Conservation (phyloP, 37 sponge, comb jelly and placozoan species). For the Diacarnus erythraeanus region DNA sequence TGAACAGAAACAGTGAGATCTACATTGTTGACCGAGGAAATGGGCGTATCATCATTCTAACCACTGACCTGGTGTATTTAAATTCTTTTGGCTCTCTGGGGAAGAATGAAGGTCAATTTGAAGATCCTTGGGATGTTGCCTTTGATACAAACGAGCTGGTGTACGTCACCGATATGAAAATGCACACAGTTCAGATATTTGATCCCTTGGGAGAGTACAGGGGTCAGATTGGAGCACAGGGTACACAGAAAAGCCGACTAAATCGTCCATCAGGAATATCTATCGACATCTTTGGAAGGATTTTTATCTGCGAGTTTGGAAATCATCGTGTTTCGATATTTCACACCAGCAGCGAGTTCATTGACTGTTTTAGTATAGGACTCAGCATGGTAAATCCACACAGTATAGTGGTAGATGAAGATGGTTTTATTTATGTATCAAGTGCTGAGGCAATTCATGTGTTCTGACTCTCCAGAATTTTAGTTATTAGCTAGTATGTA, state of each 20-base stretch:
- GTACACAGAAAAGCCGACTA: conserved; percentile 58
- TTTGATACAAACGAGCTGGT: conserved; percentile 38
- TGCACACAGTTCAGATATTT: conserved; percentile 45
- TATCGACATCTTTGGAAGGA: conserved; percentile 41
- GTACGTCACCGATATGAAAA: conserved; percentile 56
- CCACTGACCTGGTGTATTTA: conserved; percentile 17
- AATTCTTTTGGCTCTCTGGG: conserved; percentile 24
- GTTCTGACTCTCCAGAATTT: conserved; percentile 12
- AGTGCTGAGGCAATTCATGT: conserved; percentile 46
- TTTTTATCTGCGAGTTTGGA: conserved; percentile 61
- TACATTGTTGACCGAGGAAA: conserved; percentile 65
- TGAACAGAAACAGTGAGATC: conserved; percentile 19
- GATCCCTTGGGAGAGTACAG: conserved; percentile 28
- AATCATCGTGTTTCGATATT: conserved; percentile 64
- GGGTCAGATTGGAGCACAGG: conserved; percentile 51
- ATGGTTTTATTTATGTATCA: conserved; percentile 58
- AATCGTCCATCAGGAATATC: conserved; percentile 60
- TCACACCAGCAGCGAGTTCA: conserved; percentile 54
- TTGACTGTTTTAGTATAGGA: conserved; percentile 66
- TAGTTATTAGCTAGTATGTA: not conserved
- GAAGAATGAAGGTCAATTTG: not conserved
- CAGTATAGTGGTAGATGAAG: conserved; percentile 42
- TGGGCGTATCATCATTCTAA: conserved; percentile 38
- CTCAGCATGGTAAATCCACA: conserved; percentile 62
- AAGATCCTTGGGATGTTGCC: conserved; percentile 63